Evolutionary conservation across 2,113 vertebrate species (phyloP).

Genomic region (Theropithecus gelada): DNA sequence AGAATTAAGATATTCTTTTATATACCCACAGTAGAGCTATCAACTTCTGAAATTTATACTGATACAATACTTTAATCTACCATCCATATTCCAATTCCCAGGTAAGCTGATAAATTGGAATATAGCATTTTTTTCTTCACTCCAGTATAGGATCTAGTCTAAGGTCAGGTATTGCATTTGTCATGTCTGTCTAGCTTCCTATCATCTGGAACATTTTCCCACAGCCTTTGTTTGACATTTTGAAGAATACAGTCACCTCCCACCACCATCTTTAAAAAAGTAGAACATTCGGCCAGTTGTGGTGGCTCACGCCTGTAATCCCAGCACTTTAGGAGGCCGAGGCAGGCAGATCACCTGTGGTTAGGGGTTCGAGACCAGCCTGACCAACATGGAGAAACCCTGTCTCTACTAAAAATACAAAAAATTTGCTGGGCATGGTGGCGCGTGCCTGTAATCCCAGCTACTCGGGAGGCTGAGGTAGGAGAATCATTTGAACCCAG

Average conservation of each 20-base stretch:
- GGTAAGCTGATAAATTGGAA: too few relatives aligned
- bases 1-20: background rate
- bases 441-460: too few relatives aligned
- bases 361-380: too few relatives aligned
- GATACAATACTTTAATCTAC: background rate
- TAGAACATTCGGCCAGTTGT: background rate
- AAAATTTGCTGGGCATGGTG: too few relatives aligned
- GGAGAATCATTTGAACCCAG: too few relatives aligned
- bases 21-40: background rate
- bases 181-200: background rate
- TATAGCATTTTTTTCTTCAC: background rate
- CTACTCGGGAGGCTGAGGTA: too few relatives aligned
- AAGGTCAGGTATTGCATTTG: background rate
- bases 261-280: background rate
- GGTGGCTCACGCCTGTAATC: too few relatives aligned
- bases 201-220: background rate
- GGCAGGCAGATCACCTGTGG: too few relatives aligned
- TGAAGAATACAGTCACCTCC: background rate
- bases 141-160: background rate
- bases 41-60: background rate
- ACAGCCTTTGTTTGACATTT: background rate
- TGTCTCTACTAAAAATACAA: too few relatives aligned
- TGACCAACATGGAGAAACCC: too few relatives aligned
- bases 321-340: too few relatives aligned
- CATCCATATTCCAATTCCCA: background rate